phyloP scores from a whole-genome alignment of 2,113 vertebrate species.

The Xenopus laevis region DNA sequence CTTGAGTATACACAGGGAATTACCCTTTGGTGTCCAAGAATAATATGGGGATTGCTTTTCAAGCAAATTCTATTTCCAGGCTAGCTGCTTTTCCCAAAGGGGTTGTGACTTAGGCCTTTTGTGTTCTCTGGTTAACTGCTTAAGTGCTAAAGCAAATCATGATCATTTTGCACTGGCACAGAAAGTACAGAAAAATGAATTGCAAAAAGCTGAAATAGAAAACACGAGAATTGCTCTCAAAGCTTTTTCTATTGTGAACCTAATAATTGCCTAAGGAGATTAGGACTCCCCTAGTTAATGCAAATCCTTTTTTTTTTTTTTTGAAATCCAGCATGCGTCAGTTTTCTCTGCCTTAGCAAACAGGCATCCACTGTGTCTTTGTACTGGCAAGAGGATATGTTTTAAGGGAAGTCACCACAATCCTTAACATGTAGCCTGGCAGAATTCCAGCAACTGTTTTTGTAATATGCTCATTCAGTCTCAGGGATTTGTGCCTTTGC shows the following conservation, averaged over 20 bases:
- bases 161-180: not conserved
- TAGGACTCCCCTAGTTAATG: slow-evolving; percentile 58
- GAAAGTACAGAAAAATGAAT: not conserved
- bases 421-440: slow-evolving; percentile 62
- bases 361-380: slow-evolving; percentile 58
- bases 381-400: slow-evolving; percentile 54
- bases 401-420: slow-evolving; percentile 59
- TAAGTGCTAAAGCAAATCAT: slow-evolving; percentile 4
- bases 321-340: slow-evolving; percentile 40
- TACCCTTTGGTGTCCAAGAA: slow-evolving; percentile 25
- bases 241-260: slow-evolving; percentile 53
- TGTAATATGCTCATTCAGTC: slow-evolving; percentile 60
- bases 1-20: slow-evolving; percentile 5
- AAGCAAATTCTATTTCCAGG: slow-evolving; percentile 33
- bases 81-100: slow-evolving; percentile 36
- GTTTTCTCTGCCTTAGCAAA: slow-evolving; percentile 56
- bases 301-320: slow-evolving; percentile 47
- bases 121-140: slow-evolving; percentile 24
- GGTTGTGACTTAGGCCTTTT: slow-evolving; percentile 24
- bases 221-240: slow-evolving; percentile 52
- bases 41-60: slow-evolving; percentile 39
- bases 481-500: slow-evolving; percentile 51
- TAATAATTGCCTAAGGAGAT: slow-evolving; percentile 64
- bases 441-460: slow-evolving; percentile 68
- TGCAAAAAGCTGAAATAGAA: not conserved